phyloP scores from a whole-genome alignment of 1,140 invertebrate species.

The Drosophila mayri region DNA sequence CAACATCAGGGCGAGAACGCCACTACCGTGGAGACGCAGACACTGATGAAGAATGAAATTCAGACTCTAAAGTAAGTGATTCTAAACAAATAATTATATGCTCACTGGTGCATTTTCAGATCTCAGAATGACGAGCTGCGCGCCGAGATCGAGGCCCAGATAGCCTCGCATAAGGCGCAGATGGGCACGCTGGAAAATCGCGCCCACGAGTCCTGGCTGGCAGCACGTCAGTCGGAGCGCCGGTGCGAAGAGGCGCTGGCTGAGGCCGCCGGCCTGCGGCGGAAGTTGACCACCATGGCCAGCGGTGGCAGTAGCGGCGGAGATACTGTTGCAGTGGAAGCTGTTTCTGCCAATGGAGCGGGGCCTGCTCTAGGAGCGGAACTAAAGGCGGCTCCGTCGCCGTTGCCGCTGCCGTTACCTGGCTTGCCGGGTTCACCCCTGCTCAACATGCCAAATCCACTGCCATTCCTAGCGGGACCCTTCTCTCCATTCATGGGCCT shows the following conservation, averaged over 20 bases:
- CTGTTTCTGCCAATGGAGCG: conserved; percentile 51
- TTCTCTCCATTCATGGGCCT: conserved; percentile 85
- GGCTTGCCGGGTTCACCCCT: conserved; percentile 72
- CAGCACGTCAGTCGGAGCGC: conserved; percentile 90
- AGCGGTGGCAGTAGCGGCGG: conserved; percentile 38
- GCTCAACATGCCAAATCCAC: conserved; percentile 81
- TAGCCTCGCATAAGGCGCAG: conserved; percentile 91
- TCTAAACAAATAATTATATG: neutral
- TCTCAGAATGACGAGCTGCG: conserved; percentile 90
- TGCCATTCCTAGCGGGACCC: conserved; percentile 86
- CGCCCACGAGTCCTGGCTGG: conserved; percentile 92
- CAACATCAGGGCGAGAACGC: conserved; percentile 93
- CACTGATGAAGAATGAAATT: conserved; percentile 91
- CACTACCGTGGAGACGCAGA: conserved; percentile 91
- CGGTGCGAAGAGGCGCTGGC: conserved; percentile 91
- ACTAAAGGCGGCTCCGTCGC: conserved; percentile 66
- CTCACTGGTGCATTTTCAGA: conserved; percentile 74
- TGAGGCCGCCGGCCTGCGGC: conserved; percentile 90
- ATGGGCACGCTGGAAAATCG: conserved; percentile 91
- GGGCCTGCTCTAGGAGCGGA: conserved; percentile 35
- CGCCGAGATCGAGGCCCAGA: conserved; percentile 92
- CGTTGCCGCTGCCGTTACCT: conserved; percentile 84
- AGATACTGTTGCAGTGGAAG: conserved; percentile 33
- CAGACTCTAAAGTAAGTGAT: conserved; percentile 90
- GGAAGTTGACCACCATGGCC: conserved; percentile 88